A percentile compares a stretch with the other conserved stretches of the same genome.
Conservation (phyloP, 2,888 invertebrate genomes). For the Hypomecis punctinalis region DNA sequence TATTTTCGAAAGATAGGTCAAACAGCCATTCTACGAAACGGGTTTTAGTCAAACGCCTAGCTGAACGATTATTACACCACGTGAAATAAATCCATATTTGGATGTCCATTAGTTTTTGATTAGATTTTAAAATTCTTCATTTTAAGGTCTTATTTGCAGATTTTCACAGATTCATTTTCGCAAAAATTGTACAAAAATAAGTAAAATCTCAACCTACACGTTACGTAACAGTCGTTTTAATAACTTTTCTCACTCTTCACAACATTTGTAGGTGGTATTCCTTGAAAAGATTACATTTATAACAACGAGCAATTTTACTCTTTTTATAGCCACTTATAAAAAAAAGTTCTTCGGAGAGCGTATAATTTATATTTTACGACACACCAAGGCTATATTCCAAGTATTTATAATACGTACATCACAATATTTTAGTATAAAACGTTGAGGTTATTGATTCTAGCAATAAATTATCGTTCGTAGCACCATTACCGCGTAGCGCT, state of each 20-base stretch:
- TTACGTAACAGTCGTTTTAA: background rate
- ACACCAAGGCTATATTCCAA: conserved; percentile 36
- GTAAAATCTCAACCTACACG: background rate
- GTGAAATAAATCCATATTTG: no score
- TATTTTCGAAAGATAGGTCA: no score
- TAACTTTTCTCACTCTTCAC: background rate
- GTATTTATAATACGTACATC: conserved; percentile 34
- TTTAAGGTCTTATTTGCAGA: background rate
- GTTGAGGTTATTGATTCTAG: conserved; percentile 30
- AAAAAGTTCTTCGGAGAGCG: conserved; percentile 10
- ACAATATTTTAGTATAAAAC: conserved; percentile 34
- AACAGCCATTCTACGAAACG: no score
- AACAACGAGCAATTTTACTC: conserved; percentile 3
- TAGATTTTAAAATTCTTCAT: background rate
- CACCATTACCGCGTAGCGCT: conserved; percentile 54
- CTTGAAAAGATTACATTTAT: conserved; percentile 2
- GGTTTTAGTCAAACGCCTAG: no score
- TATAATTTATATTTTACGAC: conserved; percentile 26
- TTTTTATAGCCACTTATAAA: conserved; percentile 18
- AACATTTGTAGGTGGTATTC: background rate
- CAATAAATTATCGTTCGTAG: conserved; percentile 39
- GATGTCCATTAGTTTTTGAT: no score
- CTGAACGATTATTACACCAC: no score
- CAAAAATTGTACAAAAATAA: conserved; percentile 1
- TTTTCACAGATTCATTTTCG: background rate